A percentile compares a stretch with the other conserved stretches of the same genome.
Conservation (phyloP, 2,113 vertebrate species). For the Vombatus ursinus region DNA sequence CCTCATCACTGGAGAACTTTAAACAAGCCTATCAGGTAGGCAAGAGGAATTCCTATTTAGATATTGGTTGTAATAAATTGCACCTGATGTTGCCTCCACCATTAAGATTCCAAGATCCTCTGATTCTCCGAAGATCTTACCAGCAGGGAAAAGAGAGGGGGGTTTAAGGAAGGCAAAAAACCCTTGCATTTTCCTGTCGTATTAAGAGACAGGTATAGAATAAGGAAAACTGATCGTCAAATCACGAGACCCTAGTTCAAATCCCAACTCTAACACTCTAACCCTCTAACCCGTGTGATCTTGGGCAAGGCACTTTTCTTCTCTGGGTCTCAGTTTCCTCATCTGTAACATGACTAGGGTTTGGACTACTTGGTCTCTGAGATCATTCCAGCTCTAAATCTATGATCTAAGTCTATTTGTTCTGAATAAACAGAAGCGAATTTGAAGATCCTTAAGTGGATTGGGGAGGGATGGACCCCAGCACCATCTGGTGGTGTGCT, state of each 20-base stretch:
- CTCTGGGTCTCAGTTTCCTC: background rate
- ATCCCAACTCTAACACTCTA: background rate
- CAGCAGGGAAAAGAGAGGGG: slow-evolving; percentile 35
- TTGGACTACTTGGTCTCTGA: background rate
- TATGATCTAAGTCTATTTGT: background rate
- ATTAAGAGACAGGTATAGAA: background rate
- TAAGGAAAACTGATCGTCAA: background rate
- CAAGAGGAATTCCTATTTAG: background rate
- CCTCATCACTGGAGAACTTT: background rate
- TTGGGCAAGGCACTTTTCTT: background rate
- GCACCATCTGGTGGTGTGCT: background rate
- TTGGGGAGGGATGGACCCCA: background rate
- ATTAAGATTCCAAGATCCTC: background rate
- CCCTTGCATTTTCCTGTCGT: background rate
- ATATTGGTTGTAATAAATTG: background rate
- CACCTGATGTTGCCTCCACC: background rate
- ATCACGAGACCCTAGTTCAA: background rate
- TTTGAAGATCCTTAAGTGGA: background rate
- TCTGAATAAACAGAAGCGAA: background rate
- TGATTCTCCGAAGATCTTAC: slow-evolving; percentile 34
- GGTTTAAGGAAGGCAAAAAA: slow-evolving; percentile 11
- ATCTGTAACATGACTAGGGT: background rate
- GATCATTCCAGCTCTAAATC: background rate
- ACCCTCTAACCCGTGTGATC: background rate
- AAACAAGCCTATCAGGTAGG: background rate